Percentiles rank a stretch among this genome's conserved stretches.
phyloP scores from a whole-genome alignment of 2,113 vertebrate genomes.

The Tinamus guttatus region DNA sequence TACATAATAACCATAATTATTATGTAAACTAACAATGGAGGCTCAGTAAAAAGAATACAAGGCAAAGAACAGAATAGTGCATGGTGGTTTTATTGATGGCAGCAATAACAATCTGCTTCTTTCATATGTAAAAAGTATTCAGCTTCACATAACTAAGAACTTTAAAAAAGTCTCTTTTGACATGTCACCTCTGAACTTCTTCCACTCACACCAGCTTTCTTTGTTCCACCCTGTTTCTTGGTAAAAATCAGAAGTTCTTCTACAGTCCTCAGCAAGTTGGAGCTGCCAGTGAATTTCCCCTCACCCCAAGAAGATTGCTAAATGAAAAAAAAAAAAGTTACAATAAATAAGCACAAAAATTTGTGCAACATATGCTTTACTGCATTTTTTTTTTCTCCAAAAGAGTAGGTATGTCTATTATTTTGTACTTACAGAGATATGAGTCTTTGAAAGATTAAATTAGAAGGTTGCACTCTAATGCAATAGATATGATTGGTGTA shows the following conservation, averaged over 20 bases:
- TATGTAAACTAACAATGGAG: constrained; percentile 5
- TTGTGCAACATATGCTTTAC: neutral
- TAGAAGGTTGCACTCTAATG: neutral
- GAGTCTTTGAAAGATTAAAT: neutral
- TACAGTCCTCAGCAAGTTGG: constrained; percentile 44
- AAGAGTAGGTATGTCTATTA: neutral
- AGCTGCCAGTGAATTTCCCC: constrained; percentile 22
- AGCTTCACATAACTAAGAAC: constrained; percentile 66
- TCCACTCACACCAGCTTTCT: constrained; percentile 37
- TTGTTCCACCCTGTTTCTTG: constrained; percentile 40
- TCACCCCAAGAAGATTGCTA: neutral
- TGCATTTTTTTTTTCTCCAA: neutral
- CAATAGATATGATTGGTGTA: neutral
- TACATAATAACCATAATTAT: neutral
- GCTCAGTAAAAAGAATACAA: constrained; percentile 67
- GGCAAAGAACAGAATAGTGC: constrained; percentile 70
- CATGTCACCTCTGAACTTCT: constrained; percentile 46
- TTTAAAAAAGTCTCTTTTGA: constrained; percentile 66
- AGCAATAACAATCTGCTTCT: constrained; percentile 69
- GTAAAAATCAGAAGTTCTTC: constrained; percentile 40
- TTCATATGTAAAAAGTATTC: constrained; percentile 75
- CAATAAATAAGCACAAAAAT: neutral
- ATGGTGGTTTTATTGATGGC: constrained; percentile 72
- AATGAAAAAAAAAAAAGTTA: constrained; percentile 4
- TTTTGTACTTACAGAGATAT: neutral